These are phyloP conservation scores for Poeciliopsis infans DNA, from an alignment of 2,797 vertebrate genomes.

Conservation along the genomic window DNA sequence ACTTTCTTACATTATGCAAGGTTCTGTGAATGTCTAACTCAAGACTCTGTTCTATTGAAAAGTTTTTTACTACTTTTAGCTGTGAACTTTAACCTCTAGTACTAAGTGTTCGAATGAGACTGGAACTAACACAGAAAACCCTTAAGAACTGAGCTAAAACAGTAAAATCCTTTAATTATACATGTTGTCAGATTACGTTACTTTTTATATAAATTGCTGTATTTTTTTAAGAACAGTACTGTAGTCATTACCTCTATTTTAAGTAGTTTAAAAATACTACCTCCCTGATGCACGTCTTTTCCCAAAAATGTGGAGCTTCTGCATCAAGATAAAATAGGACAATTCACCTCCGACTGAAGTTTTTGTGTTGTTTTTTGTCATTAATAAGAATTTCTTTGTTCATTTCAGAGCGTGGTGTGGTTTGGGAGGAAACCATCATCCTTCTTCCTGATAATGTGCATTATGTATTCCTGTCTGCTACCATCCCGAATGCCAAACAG, in stretches of 20 bases:
- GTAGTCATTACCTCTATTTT: too few relatives aligned
- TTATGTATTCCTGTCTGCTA: constrained; percentile 98
- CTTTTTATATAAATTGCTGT: too few relatives aligned
- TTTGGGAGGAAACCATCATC: constrained; percentile 99
- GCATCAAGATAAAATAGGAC: background rate
- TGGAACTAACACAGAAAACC: background rate
- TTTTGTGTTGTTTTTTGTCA: background rate
- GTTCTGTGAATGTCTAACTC: background rate
- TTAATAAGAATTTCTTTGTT: background rate
- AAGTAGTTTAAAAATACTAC: too few relatives aligned
- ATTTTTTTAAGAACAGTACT: too few relatives aligned
- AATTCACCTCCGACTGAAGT: background rate
- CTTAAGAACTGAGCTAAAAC: background rate
- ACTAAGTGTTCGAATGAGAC: background rate
- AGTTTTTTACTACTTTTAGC: background rate
- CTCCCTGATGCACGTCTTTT: background rate
- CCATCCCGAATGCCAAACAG: constrained; percentile 96
- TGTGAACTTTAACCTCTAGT: background rate
- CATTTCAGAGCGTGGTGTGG: constrained; percentile 92
- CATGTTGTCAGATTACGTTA: too few relatives aligned
- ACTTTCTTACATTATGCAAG: background rate
- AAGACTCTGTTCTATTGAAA: background rate
- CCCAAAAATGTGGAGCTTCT: background rate
- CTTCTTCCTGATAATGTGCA: constrained; percentile 98
- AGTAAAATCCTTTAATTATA: too few relatives aligned